Base-by-base conservation (phyloP, 2,113 vertebrate species). In the Xyrauchen texanus region DNA sequence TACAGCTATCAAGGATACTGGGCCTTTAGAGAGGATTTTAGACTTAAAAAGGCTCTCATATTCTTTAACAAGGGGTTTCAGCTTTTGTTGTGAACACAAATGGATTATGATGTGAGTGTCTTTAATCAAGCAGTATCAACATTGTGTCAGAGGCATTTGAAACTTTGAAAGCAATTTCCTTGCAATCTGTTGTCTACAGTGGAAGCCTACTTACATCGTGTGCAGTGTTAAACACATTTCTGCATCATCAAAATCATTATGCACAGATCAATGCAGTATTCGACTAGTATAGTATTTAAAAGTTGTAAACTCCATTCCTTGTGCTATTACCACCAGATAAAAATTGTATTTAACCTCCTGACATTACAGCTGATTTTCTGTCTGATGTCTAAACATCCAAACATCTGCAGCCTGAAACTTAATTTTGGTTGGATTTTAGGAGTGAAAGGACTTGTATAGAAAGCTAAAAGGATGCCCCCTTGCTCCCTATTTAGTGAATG, bases 1-100 rank as follows among this genome's bases (percentile, higher is more conserved):
- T 72, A 51, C 47, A 78, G 62, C 82, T 13, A 73, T 83, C 87
- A 89, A 88, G 78, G 85, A 80, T 82, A 87, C n/a, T 21, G 12
- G 62, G 74, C 6, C 74, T 55, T 8, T 34, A 74, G 60, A 76
- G 61, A 65, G 49, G 49, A 76, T 16, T 49, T 53, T 42, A 51
- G 49, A 55, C 8, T 0, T 8, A 7, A 16, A 60, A 63, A 62
- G n/a, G 13, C 4, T 79, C 3, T 69, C 42, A 4, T n/a, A 49
- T 74, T 53, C 49, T 55, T 76, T 52, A 34, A 75, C 51, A 66
- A 68, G 65, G 51, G 9, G 3, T 81, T 77, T 64, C 21, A 69
- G 44, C 34, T 45, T 70, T 16, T 82, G 42, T 78, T 76, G 42
- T 61, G 13, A 69, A 78, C n/a, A 68, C 53, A 73, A 52, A 73